These are phyloP conservation scores for Arremon brunneinucha DNA, from an alignment of 2,797 vertebrate genomes.

Conservation along the genomic window DNA sequence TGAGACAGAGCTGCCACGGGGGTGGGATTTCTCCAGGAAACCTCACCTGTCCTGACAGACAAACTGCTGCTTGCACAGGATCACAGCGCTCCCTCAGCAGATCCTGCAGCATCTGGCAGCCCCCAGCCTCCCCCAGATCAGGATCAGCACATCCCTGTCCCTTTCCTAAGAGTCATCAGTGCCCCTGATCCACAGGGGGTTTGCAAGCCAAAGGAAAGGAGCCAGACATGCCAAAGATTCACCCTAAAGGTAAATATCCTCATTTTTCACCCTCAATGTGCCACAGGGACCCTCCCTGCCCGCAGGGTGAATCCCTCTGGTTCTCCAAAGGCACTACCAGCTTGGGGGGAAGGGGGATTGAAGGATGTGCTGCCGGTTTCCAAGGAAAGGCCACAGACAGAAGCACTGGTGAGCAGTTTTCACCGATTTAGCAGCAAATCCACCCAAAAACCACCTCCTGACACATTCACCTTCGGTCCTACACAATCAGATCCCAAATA, in stretches of 20 bases:
- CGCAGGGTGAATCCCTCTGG: background rate
- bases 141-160: background rate
- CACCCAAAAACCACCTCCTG: background rate
- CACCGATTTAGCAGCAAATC: background rate
- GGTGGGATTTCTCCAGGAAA: background rate
- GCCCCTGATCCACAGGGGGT: background rate
- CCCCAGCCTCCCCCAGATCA: background rate
- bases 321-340: constrained; percentile 21
- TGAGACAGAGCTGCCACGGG: background rate
- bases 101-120: background rate
- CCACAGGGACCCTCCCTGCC: background rate
- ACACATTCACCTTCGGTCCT: background rate
- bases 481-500: background rate
- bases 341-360: background rate
- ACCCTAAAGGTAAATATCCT: background rate
- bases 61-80: background rate
- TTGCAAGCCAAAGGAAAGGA: background rate
- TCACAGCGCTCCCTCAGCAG: background rate
- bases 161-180: background rate
- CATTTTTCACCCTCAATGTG: background rate
- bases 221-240: background rate
- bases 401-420: background rate
- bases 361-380: background rate
- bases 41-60: background rate
- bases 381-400: background rate